Evolutionary conservation across 2,113 vertebrate genomes (phyloP), one percentile per base, ranked within the genome.

Genomic region (Hypomesus transpacificus): DNA sequence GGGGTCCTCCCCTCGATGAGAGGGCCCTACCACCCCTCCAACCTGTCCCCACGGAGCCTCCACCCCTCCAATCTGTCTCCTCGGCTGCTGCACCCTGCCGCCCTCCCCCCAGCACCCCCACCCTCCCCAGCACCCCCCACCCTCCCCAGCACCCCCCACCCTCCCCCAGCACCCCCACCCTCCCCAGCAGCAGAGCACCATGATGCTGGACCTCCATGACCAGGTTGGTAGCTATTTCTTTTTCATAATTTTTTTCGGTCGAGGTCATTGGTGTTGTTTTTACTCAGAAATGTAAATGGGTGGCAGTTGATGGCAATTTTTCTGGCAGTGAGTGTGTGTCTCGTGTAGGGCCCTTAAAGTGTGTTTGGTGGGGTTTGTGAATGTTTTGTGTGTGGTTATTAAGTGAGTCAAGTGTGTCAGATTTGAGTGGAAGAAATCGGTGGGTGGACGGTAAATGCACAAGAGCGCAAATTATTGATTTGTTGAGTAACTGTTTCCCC

Each of bases 201-300:
- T 97, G 74, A 89, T 98, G 91, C 92, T 99, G 86, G 97, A 99
- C 87, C 94, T 98, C 79, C 97, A 98, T 56, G 97, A 98, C 63
- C 97, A 97, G 94, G 97, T 99, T 80, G 62, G 65, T 57, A 26
- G 7, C 6, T n/a, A 16, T 62, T 28, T 39, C 24, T 18, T 63
- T 18, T 18, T 6, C 26, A 34, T 16, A 4, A 28, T 9, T 61
- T 61, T 61, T 22, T 26, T 34, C 5, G 3, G 24, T 21, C 14
- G 31, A 13, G 26, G 31, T 34, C 31, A 34, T 5, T n/a, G n/a
- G 31, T 34, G 4, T 34, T 34, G 31, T 34, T 34, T 34, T 34
- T 34, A 34, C 31, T 34, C 31, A 34, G 31, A 34, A 34, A 34
- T 34, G 31, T 34, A 34, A 34, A 8, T 34, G 31, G 31, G 1